These are phyloP conservation scores for Drosophila hydei DNA, from an alignment of 1,140 invertebrate species.

Conservation along the genomic window DNA sequence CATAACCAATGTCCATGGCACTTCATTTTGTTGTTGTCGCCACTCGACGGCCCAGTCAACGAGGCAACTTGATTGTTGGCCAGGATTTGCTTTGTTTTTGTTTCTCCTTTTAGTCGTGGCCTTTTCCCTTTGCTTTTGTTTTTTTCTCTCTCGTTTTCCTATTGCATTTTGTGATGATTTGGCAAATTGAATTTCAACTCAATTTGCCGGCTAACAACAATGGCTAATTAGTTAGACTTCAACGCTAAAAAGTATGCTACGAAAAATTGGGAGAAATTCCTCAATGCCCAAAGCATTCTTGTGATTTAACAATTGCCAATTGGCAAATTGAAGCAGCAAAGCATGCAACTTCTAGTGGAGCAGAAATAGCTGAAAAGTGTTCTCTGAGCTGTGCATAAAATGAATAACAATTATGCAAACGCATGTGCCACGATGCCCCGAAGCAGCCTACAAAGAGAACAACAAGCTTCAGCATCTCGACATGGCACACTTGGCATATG, in stretches of 20 bases:
- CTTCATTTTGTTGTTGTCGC: conserved; percentile 43
- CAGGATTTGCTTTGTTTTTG: conserved; percentile 35
- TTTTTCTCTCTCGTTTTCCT: conserved; percentile 30
- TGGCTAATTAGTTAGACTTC: conserved; percentile 50
- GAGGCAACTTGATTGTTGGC: conserved; percentile 54
- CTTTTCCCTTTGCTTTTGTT: conserved; percentile 29
- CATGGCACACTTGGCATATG: not conserved
- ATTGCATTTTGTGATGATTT: conserved; percentile 57
- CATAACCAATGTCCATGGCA: conserved; percentile 45
- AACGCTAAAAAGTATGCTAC: conserved; percentile 57
- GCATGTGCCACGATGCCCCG: conserved; percentile 28
- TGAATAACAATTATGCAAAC: conserved; percentile 64
- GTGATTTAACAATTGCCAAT: conserved; percentile 26
- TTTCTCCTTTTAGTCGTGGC: conserved; percentile 27
- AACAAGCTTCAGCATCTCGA: not conserved
- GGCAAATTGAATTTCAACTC: conserved; percentile 78
- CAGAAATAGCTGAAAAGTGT: conserved; percentile 1
- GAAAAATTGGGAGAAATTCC: not conserved
- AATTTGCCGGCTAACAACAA: conserved; percentile 58
- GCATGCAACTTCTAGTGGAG: conserved; percentile 7
- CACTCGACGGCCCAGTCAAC: conserved; percentile 33
- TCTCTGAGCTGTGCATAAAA: conserved; percentile 41
- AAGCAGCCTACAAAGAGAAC: not conserved
- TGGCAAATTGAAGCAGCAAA: not conserved
- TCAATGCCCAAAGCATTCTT: not conserved